Evolutionary conservation across 1,140 invertebrate genomes (phyloP).

Genomic region (Drosophila aff.): DNA sequence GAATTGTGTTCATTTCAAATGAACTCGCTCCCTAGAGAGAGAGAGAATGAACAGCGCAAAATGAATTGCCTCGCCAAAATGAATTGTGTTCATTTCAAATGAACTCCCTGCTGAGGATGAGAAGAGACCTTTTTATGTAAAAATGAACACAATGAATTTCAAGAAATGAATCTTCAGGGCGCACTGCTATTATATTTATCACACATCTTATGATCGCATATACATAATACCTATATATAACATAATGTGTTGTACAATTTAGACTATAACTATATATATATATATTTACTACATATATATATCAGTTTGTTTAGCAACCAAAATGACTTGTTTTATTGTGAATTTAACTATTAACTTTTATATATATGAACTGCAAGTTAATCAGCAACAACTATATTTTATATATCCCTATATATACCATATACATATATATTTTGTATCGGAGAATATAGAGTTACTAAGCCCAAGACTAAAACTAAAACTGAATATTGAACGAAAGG

Average conservation of each 20-base stretch:
- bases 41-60: background rate
- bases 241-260: constrained; percentile 7
- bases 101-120: background rate
- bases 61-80: background rate
- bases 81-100: background rate
- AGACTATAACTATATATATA: constrained; percentile 14
- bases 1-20: background rate
- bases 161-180: background rate
- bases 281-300: constrained; percentile 18
- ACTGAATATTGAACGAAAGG: constrained; percentile 50
- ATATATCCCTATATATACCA: constrained; percentile 26
- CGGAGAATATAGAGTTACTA: constrained; percentile 15
- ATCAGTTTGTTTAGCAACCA: constrained; percentile 42
- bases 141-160: background rate
- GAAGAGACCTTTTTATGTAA: no score
- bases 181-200: constrained; percentile 4
- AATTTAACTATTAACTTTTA: constrained; percentile 51
- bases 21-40: background rate
- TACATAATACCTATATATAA: constrained; percentile 21
- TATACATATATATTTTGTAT: constrained; percentile 53
- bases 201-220: constrained; percentile 22
- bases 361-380: constrained; percentile 3
- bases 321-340: constrained; percentile 61
- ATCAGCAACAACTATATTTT: constrained; percentile 30
- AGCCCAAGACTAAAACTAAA: constrained; percentile 45